phyloP scores from a whole-genome alignment of 2,888 invertebrate species.

The Flexamia atlantica region DNA sequence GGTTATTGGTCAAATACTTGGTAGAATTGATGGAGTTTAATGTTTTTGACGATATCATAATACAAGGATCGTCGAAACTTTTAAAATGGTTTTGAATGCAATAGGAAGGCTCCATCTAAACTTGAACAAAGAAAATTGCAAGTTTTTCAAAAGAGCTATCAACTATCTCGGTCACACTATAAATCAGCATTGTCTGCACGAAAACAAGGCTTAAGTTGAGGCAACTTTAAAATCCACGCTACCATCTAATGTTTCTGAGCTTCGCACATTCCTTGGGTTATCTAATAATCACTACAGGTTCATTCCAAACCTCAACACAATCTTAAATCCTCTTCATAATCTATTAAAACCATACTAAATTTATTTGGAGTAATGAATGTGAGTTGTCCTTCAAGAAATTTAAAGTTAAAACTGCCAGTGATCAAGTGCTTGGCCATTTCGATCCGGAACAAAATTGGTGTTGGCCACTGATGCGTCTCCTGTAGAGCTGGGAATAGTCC shows the following conservation, averaged over 20 bases:
- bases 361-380: slow-evolving; percentile 54
- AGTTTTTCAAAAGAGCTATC: slow-evolving; percentile 60
- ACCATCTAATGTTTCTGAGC: slow-evolving; percentile 68
- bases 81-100: background rate
- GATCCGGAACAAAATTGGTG: slow-evolving; percentile 50
- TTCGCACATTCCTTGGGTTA: slow-evolving; percentile 71
- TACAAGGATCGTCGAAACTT: slow-evolving; percentile 31
- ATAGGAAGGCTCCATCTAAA: background rate
- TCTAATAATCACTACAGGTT: slow-evolving; percentile 64
- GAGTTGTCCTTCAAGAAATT: slow-evolving; percentile 23
- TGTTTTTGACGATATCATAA: slow-evolving; percentile 57
- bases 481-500: slow-evolving; percentile 23
- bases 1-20: slow-evolving; percentile 71
- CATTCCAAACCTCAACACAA: too few relatives aligned
- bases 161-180: slow-evolving; percentile 59
- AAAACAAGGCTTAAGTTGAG: slow-evolving; percentile 49
- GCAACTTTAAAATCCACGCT: slow-evolving; percentile 64
- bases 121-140: slow-evolving; percentile 58
- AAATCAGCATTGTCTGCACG: slow-evolving; percentile 50
- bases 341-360: slow-evolving; percentile 9
- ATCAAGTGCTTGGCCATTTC: slow-evolving; percentile 51
- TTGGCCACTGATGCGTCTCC: slow-evolving; percentile 63
- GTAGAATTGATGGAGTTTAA: slow-evolving; percentile 42
- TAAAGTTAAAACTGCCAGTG: slow-evolving; percentile 50
- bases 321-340: background rate